These are phyloP conservation scores for Pedicia rivosa DNA, from an alignment of 2,888 invertebrate genomes.

Conservation along the genomic window DNA sequence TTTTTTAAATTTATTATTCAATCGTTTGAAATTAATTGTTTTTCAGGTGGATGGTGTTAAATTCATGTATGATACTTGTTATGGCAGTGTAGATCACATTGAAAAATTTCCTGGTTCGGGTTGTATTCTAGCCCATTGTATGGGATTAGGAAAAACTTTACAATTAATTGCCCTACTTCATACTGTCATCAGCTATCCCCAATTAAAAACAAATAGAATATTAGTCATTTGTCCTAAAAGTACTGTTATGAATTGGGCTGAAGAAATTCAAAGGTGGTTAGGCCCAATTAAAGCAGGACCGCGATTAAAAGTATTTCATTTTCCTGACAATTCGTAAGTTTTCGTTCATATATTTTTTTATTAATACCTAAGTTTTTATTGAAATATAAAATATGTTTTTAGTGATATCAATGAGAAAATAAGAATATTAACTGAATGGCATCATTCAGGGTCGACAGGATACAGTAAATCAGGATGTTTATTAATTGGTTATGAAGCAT, in stretches of 20 bases:
- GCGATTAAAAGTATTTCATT: conserved; percentile 35
- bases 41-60: conserved; percentile 63
- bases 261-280: conserved; percentile 67
- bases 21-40: conserved; percentile 31
- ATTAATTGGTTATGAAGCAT: conserved; percentile 59
- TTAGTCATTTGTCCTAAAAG: conserved; percentile 77
- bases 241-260: conserved; percentile 77
- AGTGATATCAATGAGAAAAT: conserved; percentile 26
- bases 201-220: conserved; percentile 39
- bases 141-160: conserved; percentile 89
- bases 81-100: conserved; percentile 51
- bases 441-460: conserved; percentile 30
- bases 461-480: conserved; percentile 41
- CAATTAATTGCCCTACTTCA: conserved; percentile 68
- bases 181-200: conserved; percentile 45
- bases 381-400: conserved; percentile 6
- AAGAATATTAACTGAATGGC: conserved; percentile 24
- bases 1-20: neutral
- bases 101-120: conserved; percentile 49
- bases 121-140: conserved; percentile 88
- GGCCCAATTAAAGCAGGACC: conserved; percentile 32
- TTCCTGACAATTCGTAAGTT: conserved; percentile 34
- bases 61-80: conserved; percentile 69
- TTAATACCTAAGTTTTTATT: neutral
- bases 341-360: neutral